Percentiles rank a stretch among this genome's conserved stretches.
Conservation (phyloP, 2,888 invertebrate genomes). For the Diloba caeruleocephala region DNA sequence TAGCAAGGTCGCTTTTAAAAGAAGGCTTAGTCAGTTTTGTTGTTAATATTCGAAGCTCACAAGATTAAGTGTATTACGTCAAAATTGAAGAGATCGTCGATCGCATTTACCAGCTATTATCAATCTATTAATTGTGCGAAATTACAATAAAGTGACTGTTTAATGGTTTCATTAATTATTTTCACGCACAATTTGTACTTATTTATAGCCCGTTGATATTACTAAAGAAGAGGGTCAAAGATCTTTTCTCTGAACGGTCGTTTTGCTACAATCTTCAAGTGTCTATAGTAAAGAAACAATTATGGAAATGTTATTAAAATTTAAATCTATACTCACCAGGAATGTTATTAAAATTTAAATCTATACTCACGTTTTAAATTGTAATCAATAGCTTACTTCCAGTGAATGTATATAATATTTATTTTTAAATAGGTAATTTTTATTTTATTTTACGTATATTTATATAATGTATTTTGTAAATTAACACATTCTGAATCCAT, state of each 20-base stretch:
- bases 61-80: constrained; percentile 2
- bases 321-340: too few relatives aligned
- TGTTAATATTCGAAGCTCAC: constrained; percentile 3
- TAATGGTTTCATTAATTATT: constrained; percentile 29
- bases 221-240: not conserved
- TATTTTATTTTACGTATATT: too few relatives aligned
- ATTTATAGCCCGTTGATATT: constrained; percentile 5
- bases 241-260: not conserved
- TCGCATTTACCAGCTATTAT: constrained; percentile 26
- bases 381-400: too few relatives aligned
- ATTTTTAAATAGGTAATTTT: too few relatives aligned
- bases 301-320: too few relatives aligned
- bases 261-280: not conserved
- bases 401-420: too few relatives aligned
- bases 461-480: too few relatives aligned
- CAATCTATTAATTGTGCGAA: constrained; percentile 12
- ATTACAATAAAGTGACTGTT: constrained; percentile 28
- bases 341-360: too few relatives aligned
- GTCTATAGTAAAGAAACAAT: too few relatives aligned
- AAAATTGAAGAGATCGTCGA: constrained; percentile 14
- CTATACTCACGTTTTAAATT: too few relatives aligned
- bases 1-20: constrained; percentile 1
- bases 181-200: constrained; percentile 29
- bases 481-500: too few relatives aligned
- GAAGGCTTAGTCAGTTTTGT: not conserved